Base-by-base conservation (phyloP, 2,888 invertebrate genomes). In the Drosophila helvetica region DNA sequence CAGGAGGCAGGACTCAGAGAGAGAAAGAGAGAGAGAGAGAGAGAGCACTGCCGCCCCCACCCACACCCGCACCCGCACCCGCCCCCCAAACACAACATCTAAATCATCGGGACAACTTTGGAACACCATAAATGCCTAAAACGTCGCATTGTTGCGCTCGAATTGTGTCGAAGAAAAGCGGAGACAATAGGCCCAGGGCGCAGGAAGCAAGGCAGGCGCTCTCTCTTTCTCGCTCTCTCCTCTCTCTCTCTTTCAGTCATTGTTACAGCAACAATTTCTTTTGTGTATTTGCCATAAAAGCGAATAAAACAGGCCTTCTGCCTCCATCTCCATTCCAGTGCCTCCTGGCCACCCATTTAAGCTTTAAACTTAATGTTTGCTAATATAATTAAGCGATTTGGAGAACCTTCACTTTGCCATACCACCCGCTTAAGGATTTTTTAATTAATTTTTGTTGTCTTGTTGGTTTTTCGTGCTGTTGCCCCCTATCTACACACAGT, bases 301-400 rank as follows among this genome's bases (percentile, higher is more conserved):
- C 43, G 18, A 30, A 43, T 47, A 47, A 64, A 64, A 47, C 52
- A 45, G 38, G 33, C 47, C 15, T 10, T 5, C 38, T 15, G 19
- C n/a, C 10, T n/a, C 42, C 27, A 27, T 19, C 52, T 17, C n/a
- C n/a, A n/a, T n/a, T n/a, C 5, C 8, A 17, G 56, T 25, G 48
- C 22, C 25, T 54, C 18, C n/a, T 48, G n/a, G 48, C 67, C 66
- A 66, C 43, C 67, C 66, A 33, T 54, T 66, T 55, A 54, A 54
- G 66, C 66, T 66, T 66, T 55, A 66, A 66, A 75, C 64, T 75
- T 75, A 67, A 67, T 78, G 75, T 72, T 80, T 78, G 74, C 67
- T 73, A 70, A 78, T 78, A 76, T 72, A 82, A 85, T 85, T 71
- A 82, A 85, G 75, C 80, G 75, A 79, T 82, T 80, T 74, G 51